Percentiles rank a stretch among this genome's conserved stretches.
Evolutionary conservation across 1,140 invertebrate species (phyloP).

Genomic region (Xylocopa sonorina): DNA sequence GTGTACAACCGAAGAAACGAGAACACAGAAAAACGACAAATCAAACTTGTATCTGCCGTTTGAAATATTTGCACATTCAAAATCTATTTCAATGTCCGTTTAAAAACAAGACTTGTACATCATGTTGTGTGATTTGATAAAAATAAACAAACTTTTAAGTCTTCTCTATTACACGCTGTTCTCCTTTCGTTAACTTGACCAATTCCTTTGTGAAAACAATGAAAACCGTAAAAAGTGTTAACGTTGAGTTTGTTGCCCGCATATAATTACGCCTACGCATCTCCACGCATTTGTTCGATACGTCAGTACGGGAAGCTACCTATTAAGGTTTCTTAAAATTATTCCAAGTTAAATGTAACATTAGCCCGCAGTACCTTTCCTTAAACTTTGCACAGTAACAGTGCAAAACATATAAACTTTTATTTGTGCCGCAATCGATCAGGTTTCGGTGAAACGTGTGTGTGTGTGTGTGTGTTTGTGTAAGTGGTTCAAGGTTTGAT

Average conservation of each 20-base stretch:
- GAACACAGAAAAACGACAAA: constrained; percentile 50
- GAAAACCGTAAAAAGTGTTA: too few relatives aligned
- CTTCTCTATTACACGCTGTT: constrained; percentile 35
- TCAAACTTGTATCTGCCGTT: constrained; percentile 62
- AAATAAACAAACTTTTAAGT: constrained; percentile 72
- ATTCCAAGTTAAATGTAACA: constrained; percentile 22
- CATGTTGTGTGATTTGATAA: constrained; percentile 75
- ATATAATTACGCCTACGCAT: neutral
- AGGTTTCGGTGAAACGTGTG: constrained; percentile 44
- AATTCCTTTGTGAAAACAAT: too few relatives aligned
- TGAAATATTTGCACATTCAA: constrained; percentile 43
- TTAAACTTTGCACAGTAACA: constrained; percentile 49
- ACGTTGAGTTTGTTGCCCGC: neutral
- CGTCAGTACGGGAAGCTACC: constrained; percentile 76
- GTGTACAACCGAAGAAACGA: constrained; percentile 36
- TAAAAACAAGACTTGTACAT: constrained; percentile 67
- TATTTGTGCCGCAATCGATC: constrained; percentile 69
- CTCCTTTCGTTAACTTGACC: neutral
- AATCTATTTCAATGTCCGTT: constrained; percentile 56
- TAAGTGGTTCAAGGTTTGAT: constrained; percentile 76
- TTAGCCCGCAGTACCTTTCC: constrained; percentile 15
- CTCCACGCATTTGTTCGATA: constrained; percentile 60
- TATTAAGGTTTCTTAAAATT: constrained; percentile 69
- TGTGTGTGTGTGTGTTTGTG: too few relatives aligned
- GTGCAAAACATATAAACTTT: constrained; percentile 69